phyloP scores from a whole-genome alignment of 2,797 vertebrate genomes.

The Spinus pinus region DNA sequence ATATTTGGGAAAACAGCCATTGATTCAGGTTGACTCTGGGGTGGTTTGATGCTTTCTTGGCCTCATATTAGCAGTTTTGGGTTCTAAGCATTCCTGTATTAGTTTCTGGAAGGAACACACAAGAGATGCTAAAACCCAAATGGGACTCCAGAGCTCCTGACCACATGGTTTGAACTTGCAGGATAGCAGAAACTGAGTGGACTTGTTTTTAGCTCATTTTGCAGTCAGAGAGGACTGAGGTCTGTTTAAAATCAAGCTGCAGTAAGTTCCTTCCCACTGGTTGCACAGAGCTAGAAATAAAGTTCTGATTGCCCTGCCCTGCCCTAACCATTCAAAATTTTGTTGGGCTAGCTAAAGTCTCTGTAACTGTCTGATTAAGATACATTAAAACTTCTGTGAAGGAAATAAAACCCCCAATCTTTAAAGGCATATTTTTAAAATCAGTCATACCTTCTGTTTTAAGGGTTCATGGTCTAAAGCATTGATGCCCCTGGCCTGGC shows the following conservation, averaged over 20 bases:
- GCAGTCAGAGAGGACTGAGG: neutral
- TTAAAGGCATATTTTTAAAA: neutral
- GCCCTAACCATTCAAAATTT: neutral
- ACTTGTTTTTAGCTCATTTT: neutral
- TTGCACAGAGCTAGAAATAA: neutral
- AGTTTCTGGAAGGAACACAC: neutral
- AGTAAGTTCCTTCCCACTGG: neutral
- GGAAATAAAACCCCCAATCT: rapidly evolving
- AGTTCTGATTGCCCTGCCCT: neutral
- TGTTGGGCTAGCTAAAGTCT: neutral
- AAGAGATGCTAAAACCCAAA: neutral
- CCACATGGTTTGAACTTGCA: neutral
- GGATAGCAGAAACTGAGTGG: neutral
- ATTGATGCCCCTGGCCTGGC: neutral
- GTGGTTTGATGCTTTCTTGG: neutral
- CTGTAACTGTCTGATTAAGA: neutral
- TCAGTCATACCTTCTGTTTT: neutral
- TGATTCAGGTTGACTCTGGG: neutral
- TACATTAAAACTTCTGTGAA: neutral
- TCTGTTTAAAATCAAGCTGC: neutral
- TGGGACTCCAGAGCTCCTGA: neutral
- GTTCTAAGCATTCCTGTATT: neutral
- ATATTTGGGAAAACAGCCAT: neutral
- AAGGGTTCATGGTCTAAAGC: neutral
- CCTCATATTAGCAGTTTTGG: neutral